These are phyloP conservation scores for Labia minor DNA, from an alignment of 2,888 invertebrate species.

Conservation along the genomic window DNA sequence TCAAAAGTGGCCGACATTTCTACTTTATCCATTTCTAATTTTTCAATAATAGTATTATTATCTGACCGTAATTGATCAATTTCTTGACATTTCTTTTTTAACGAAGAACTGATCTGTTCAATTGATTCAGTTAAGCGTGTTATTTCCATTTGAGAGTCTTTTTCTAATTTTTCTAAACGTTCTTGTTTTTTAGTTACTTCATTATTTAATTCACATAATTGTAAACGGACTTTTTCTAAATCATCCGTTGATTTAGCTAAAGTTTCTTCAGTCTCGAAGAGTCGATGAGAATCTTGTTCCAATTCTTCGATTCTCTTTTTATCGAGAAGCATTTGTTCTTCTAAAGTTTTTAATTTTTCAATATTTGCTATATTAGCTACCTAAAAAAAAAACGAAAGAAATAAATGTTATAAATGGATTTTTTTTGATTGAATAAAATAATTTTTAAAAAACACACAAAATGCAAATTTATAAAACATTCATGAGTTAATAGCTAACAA, in stretches of 20 bases:
- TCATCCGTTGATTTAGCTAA: constrained; percentile 33
- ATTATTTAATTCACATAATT: constrained; percentile 37
- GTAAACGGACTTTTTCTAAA: constrained; percentile 45
- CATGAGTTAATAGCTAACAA: background rate
- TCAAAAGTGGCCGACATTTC: constrained; percentile 23
- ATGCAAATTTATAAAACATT: background rate
- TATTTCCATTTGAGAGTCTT: constrained; percentile 21
- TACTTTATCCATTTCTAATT: constrained; percentile 21
- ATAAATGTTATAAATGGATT: background rate
- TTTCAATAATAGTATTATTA: constrained; percentile 39
- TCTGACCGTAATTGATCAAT: constrained; percentile 42
- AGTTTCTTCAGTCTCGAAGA: constrained; percentile 55
- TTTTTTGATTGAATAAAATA: background rate
- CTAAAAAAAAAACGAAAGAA: constrained; percentile 33
- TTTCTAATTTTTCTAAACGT: constrained; percentile 21
- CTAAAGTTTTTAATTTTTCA: constrained; percentile 41
- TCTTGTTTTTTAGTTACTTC: constrained; percentile 23
- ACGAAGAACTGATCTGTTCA: constrained; percentile 26
- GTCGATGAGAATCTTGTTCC: constrained; percentile 45
- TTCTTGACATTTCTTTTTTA: constrained; percentile 44
- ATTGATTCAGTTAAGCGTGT: constrained; percentile 20
- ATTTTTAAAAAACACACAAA: background rate
- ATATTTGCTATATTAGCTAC: constrained; percentile 39
- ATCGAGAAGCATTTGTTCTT: constrained; percentile 38
- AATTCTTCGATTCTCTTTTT: constrained; percentile 38